phyloP scores from a whole-genome alignment of 2,113 vertebrate species.

The Dicaeum eximium region DNA sequence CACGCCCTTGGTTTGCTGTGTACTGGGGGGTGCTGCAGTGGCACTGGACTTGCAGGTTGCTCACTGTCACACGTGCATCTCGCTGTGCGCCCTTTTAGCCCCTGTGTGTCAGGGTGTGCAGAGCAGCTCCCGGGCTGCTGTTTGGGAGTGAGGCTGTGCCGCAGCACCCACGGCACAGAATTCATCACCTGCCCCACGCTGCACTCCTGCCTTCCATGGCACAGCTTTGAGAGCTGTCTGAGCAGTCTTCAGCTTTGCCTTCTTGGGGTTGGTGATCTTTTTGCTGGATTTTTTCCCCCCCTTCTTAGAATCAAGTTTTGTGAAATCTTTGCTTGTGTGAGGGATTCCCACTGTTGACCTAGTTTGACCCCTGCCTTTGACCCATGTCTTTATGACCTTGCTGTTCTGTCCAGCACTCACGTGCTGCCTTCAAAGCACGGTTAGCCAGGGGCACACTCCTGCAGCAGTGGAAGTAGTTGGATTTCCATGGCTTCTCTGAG shows the following conservation, averaged over 20 bases:
- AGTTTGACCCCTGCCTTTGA: background rate
- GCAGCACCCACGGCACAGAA: background rate
- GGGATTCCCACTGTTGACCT: background rate
- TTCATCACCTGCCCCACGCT: background rate
- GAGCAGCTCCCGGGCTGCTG: background rate
- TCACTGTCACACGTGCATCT: background rate
- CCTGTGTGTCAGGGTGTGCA: background rate
- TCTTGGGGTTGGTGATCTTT: background rate
- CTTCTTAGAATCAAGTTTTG: background rate
- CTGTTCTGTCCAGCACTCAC: background rate
- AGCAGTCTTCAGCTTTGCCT: background rate
- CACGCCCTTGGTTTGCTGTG: background rate
- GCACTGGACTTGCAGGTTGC: background rate
- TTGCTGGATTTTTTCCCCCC: rapidly evolving
- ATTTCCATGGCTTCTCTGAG: background rate
- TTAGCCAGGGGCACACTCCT: background rate
- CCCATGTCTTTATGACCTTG: background rate
- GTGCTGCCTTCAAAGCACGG: background rate
- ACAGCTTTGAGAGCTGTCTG: background rate
- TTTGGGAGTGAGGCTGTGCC: background rate
- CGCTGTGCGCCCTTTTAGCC: background rate
- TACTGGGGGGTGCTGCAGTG: background rate
- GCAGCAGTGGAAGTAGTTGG: background rate
- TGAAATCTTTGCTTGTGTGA: background rate
- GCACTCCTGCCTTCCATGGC: background rate